Evolutionary conservation across 1,140 invertebrate genomes (phyloP).

Genomic region (Gonatopus flavifemur): DNA sequence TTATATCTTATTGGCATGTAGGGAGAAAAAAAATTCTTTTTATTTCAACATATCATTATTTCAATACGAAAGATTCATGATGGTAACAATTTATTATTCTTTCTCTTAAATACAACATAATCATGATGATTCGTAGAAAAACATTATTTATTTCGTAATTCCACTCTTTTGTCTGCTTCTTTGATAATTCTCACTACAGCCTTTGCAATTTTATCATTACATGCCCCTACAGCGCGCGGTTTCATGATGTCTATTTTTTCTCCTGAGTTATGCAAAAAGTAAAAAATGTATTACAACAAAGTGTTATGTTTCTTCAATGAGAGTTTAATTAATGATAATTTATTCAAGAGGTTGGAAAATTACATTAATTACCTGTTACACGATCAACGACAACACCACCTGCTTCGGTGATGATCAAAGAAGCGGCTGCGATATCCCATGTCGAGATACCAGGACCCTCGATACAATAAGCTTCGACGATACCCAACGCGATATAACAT

Average conservation of each 20-base stretch:
- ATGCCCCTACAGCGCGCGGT: constrained; percentile 66
- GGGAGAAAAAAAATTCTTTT: no score
- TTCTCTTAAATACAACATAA: no score
- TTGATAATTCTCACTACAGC: constrained; percentile 57
- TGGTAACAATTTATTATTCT: no score
- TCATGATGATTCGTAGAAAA: no score
- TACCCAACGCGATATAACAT: constrained; percentile 72
- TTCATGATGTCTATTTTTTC: constrained; percentile 69
- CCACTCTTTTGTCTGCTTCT: constrained; percentile 51
- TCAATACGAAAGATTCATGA: not conserved
- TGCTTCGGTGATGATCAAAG: constrained; percentile 77
- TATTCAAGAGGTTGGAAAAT: not conserved
- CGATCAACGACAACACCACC: constrained; percentile 77
- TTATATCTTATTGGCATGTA: no score
- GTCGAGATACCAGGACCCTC: constrained; percentile 78
- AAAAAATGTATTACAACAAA: not conserved
- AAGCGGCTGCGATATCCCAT: constrained; percentile 75
- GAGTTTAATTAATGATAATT: not conserved
- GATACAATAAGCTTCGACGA: constrained; percentile 73
- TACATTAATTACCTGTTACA: constrained; percentile 59
- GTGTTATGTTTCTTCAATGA: not conserved
- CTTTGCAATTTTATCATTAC: constrained; percentile 62
- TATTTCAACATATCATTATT: not conserved
- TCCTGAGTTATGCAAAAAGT: constrained; percentile 58
- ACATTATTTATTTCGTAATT: constrained; percentile 25